Evolutionary conservation across 1,140 invertebrate genomes (phyloP).

Genomic region (Drosophila pseudoananassae): DNA sequence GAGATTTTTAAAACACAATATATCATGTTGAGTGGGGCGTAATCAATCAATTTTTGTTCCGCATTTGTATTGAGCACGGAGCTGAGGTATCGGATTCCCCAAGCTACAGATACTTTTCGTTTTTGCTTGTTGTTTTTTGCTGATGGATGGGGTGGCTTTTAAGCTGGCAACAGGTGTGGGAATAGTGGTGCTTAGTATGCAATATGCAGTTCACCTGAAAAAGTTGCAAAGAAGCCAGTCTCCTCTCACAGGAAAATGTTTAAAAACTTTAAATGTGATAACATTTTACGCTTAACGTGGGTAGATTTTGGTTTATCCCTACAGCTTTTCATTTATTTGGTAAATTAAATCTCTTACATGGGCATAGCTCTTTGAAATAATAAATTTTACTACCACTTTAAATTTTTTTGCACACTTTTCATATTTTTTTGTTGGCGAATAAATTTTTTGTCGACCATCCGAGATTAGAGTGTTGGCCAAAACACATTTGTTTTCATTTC

Average conservation of each 20-base stretch:
- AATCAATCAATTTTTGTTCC: constrained; percentile 70
- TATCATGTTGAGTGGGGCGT: constrained; percentile 63
- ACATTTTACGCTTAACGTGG: not conserved
- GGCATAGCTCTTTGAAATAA: not conserved
- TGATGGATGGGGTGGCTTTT: constrained; percentile 31
- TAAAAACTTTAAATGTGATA: not conserved
- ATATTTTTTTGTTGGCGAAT: constrained; percentile 12
- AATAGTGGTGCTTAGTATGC: not conserved
- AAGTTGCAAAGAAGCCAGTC: not conserved
- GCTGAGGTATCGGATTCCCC: constrained; percentile 5
- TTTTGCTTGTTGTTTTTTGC: constrained; percentile 10
- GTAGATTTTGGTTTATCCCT: constrained; percentile 2
- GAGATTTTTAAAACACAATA: constrained; percentile 65
- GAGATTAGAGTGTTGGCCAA: constrained; percentile 47
- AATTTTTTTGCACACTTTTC: constrained; percentile 12
- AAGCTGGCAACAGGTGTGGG: constrained; percentile 37
- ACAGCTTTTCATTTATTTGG: constrained; percentile 12
- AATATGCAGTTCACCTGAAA: not conserved
- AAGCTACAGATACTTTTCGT: constrained; percentile 24
- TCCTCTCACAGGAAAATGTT: not conserved
- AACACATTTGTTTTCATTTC: constrained; percentile 74
- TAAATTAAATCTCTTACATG: not conserved
- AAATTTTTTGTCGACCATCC: constrained; percentile 29
- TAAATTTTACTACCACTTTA: constrained; percentile 19
- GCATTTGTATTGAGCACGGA: constrained; percentile 55